A percentile compares a stretch with the other conserved stretches of the same genome.
Conservation (phyloP, 2,113 vertebrate genomes). For the Agelaius phoeniceus region DNA sequence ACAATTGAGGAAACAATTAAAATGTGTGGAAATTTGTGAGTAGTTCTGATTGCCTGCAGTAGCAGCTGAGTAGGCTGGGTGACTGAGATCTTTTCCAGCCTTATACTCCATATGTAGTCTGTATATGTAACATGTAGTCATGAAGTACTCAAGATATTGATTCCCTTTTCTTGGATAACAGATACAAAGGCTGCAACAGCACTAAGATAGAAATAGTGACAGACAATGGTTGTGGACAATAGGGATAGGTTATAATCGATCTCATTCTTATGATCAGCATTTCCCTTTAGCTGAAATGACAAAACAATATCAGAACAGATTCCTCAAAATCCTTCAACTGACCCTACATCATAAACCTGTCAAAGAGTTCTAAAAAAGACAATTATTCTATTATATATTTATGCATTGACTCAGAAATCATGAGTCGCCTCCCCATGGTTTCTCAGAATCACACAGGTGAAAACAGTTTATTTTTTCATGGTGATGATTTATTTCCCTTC, state of each 20-base stretch:
- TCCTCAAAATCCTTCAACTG: neutral
- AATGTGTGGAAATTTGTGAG: neutral
- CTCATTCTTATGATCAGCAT: neutral
- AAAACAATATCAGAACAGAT: neutral
- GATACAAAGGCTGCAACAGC: neutral
- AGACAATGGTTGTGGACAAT: neutral
- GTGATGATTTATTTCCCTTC: constrained; percentile 53
- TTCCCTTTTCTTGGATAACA: neutral
- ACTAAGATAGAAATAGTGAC: neutral
- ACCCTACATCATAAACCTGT: neutral
- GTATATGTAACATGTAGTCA: accelerated
- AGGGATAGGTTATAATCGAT: neutral
- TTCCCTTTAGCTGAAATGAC: neutral
- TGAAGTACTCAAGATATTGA: neutral
- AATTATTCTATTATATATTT: neutral
- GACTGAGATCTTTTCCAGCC: neutral
- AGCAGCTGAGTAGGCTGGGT: neutral
- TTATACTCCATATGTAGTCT: neutral
- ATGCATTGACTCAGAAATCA: neutral
- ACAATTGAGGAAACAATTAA: neutral
- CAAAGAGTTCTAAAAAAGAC: neutral
- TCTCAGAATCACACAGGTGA: constrained; percentile 33
- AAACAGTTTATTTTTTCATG: constrained; percentile 60
- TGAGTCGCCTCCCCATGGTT: neutral
- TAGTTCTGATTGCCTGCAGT: neutral